These are phyloP conservation scores for Chondrosia reniformis DNA, from an alignment of 37 sponge, comb jelly and placozoan species.

Conservation along the genomic window DNA sequence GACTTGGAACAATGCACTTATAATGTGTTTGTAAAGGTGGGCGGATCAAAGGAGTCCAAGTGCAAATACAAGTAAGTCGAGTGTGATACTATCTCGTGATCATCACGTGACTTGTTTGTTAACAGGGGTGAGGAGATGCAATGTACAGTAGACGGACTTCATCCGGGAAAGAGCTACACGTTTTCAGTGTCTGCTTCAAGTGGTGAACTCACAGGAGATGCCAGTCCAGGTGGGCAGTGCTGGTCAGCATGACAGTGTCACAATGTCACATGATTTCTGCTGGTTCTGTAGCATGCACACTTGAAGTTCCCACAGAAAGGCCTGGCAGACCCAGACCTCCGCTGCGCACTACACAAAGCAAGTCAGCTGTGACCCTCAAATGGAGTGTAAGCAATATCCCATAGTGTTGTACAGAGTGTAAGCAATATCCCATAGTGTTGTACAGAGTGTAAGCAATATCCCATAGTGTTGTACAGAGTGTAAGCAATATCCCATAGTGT, in stretches of 20 bases:
- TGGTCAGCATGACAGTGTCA: background rate
- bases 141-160: background rate
- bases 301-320: slow-evolving; percentile 14
- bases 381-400: slow-evolving; percentile 34
- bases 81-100: background rate
- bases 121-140: background rate
- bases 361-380: slow-evolving; percentile 42
- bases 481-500: background rate
- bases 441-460: too few species aligned
- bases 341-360: slow-evolving; percentile 21
- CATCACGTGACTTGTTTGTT: background rate
- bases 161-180: slow-evolving; percentile 1
- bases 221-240: background rate
- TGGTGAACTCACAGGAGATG: background rate
- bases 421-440: background rate
- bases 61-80: background rate
- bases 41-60: background rate
- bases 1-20: background rate
- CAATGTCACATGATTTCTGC: background rate
- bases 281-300: background rate
- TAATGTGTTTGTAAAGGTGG: background rate
- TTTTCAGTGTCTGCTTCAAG: background rate
- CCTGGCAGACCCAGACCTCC: slow-evolving; percentile 24
- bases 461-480: too few species aligned
- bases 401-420: background rate